A percentile compares a stretch with the other conserved stretches of the same genome.
Conservation (phyloP, 2,113 vertebrate genomes). For the Prionailurus bengalensis region DNA sequence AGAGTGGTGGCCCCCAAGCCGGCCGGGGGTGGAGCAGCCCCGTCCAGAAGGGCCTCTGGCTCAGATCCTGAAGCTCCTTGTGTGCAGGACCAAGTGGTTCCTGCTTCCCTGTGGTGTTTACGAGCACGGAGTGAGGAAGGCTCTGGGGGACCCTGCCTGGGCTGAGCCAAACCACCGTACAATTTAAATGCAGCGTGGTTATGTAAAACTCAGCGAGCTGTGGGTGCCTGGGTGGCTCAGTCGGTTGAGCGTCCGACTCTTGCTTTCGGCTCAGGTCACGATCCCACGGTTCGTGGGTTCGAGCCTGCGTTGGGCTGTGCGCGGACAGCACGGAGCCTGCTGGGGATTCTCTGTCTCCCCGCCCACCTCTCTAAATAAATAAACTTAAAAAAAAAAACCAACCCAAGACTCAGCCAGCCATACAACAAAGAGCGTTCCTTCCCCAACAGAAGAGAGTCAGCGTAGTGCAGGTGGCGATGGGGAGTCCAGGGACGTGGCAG, state of each 20-base stretch:
- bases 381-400: too few species aligned
- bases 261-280: too few species aligned
- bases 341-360: too few species aligned
- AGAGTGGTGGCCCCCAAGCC: neutral
- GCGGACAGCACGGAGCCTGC: too few species aligned
- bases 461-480: rapidly evolving
- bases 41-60: neutral
- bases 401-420: too few species aligned
- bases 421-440: neutral
- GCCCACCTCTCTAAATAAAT: too few species aligned
- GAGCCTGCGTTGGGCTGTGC: too few species aligned
- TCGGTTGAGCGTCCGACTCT: too few species aligned
- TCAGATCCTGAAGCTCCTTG: neutral
- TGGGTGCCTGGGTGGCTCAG: neutral
- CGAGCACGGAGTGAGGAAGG: neutral
- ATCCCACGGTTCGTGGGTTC: too few species aligned
- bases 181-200: neutral
- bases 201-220: neutral
- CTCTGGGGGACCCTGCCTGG: neutral
- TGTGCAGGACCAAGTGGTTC: neutral
- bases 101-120: neutral
- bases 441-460: neutral
- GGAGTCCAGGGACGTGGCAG: neutral
- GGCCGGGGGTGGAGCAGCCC: neutral
- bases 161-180: neutral